Evolutionary conservation across 2,797 vertebrate species (phyloP), one percentile per base, ranked within the genome.

Genomic region (Bothrops alternatus): DNA sequence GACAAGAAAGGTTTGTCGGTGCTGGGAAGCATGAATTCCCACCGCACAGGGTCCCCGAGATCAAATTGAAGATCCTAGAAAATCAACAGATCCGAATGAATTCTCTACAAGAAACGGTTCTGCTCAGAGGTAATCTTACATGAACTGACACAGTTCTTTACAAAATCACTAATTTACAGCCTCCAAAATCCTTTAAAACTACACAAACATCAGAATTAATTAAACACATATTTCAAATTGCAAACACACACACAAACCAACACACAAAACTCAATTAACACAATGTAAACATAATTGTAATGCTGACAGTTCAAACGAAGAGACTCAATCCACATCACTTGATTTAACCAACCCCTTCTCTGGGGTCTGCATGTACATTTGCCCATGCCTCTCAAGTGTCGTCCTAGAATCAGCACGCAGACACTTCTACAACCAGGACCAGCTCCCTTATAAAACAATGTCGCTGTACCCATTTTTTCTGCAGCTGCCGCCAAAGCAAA

Each of bases 31-130:
- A 99, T 89, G 0, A 97, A 96, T 96, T 99, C 98, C 99, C 99
- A 99, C 90, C 57, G 87, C 47, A 97, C 85, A 0, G 97, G 3
- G 42, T 99, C 98, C 2, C 97, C 97, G 94, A 99, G 97, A 96
- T 99, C 98, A 96, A 98, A 99, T 91, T 93, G 25, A 97, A 99
- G 94, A 8, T 98, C 98, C 99, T 99, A 95, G 87, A 96, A 91
- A 91, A 60, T 58, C 25, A 93, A 32, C 89, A 92, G 20, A 0
- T 16, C 1, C 23, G 14, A 92, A 42, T 2, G 11, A 55, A 73
- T 28, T 42, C 20, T 42, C 18, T 55, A 14, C 85, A 7, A 86
- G 85, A n/a, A 86, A 28, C 7, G 12, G 47, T 28, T 28, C 11
- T 12, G 47, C 47, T 28, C 26, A 28, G 25, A n/a, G 28, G 63